These are phyloP conservation scores for Napeogenes sylphis DNA, from an alignment of 2,888 invertebrate species.

Conservation along the genomic window DNA sequence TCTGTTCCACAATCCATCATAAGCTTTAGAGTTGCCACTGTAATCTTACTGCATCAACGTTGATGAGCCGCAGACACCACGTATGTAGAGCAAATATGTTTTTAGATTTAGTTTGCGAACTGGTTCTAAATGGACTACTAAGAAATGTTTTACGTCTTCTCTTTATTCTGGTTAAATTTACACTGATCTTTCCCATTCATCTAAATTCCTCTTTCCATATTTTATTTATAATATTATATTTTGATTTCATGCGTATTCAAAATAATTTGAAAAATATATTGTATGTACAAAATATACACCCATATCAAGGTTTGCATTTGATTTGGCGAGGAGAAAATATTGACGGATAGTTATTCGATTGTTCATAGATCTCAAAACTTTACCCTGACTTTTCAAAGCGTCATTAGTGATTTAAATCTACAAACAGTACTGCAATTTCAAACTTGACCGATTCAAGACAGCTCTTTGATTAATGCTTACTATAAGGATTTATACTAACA, in stretches of 20 bases:
- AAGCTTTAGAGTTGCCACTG: conserved; percentile 36
- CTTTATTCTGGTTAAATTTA: no score
- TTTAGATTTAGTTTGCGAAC: background rate
- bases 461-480: conserved; percentile 25
- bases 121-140: background rate
- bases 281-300: no score
- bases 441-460: conserved; percentile 24
- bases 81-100: conserved; percentile 2
- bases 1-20: conserved; percentile 9
- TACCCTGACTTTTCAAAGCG: conserved; percentile 3
- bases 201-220: no score
- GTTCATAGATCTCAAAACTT: background rate
- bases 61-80: background rate
- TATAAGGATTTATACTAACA: conserved; percentile 23
- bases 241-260: no score
- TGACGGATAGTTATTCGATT: no score
- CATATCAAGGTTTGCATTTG: no score
- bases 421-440: conserved; percentile 24
- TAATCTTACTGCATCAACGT: conserved; percentile 17
- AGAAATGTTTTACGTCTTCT: background rate
- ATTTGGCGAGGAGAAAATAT: no score
- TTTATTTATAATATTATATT: no score
- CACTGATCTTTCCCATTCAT: no score
- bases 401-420: conserved; percentile 17
- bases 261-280: no score